These are phyloP conservation scores for Thyatira batis DNA, from an alignment of 2,888 invertebrate genomes.

Conservation along the genomic window DNA sequence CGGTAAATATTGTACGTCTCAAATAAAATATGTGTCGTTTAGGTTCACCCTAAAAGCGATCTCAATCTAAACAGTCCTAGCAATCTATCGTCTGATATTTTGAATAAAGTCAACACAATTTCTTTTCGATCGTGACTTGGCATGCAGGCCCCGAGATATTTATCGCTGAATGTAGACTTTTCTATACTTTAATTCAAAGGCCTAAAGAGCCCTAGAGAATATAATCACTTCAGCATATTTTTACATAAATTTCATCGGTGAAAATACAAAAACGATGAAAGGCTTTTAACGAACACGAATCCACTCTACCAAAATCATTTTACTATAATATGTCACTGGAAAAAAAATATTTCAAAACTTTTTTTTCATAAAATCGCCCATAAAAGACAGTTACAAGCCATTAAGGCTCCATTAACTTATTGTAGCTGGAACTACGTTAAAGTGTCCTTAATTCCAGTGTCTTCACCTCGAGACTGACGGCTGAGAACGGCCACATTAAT, in stretches of 20 bases:
- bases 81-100: constrained; percentile 30
- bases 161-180: constrained; percentile 7
- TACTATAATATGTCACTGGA: background rate
- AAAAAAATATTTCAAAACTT: background rate
- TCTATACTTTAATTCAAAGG: background rate
- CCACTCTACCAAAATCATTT: background rate
- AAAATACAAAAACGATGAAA: background rate
- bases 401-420: constrained; percentile 28
- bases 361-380: background rate
- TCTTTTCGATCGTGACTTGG: constrained; percentile 29
- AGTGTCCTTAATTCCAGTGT: constrained; percentile 20
- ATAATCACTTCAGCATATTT: background rate
- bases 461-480: constrained; percentile 19
- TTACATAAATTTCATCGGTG: background rate
- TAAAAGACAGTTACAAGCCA: constrained; percentile 18
- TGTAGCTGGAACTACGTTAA: constrained; percentile 18
- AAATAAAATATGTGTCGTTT: constrained; percentile 10
- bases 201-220: background rate
- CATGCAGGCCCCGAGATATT: constrained; percentile 25
- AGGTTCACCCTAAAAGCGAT: constrained; percentile 12
- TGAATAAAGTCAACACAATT: constrained; percentile 30
- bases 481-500: constrained; percentile 1
- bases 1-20: constrained; percentile 8
- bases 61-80: constrained; percentile 19
- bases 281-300: background rate